Percentiles rank a stretch among this genome's conserved stretches.
phyloP scores from a whole-genome alignment of 2,113 vertebrate genomes.

The Marmota flaviventris region DNA sequence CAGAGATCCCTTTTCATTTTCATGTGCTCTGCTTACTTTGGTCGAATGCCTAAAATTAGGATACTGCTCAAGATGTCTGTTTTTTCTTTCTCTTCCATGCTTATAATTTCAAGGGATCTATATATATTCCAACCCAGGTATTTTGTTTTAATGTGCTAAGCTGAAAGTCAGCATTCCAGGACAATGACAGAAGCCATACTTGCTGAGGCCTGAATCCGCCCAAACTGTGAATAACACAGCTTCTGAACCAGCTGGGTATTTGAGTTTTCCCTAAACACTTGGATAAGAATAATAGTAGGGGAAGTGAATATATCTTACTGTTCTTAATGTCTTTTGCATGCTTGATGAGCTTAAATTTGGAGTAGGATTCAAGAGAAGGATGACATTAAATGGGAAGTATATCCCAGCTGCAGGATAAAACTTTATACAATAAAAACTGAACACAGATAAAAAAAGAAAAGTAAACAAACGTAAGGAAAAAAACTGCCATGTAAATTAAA shows the following conservation, averaged over 20 bases:
- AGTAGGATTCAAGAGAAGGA: constrained; percentile 31
- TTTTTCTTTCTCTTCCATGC: not conserved
- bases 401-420: not conserved
- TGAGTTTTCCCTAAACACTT: constrained; percentile 53
- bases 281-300: constrained; percentile 36
- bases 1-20: not conserved
- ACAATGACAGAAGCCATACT: not conserved
- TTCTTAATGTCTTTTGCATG: constrained; percentile 59
- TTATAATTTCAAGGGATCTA: not conserved
- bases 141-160: not conserved
- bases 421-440: not conserved
- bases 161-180: not conserved
- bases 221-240: constrained; percentile 38
- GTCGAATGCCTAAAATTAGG: not conserved
- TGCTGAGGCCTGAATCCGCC: not conserved
- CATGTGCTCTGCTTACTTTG: not conserved
- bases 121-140: not conserved
- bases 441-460: not conserved
- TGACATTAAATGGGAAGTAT: not conserved
- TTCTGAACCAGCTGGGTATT: constrained; percentile 67
- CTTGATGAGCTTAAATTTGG: constrained; percentile 36
- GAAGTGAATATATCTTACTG: constrained; percentile 32
- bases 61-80: not conserved
- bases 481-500: not conserved
- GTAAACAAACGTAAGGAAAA: not conserved